Conservation (phyloP, 2,888 invertebrate species). For the Theristus sp. region DNA sequence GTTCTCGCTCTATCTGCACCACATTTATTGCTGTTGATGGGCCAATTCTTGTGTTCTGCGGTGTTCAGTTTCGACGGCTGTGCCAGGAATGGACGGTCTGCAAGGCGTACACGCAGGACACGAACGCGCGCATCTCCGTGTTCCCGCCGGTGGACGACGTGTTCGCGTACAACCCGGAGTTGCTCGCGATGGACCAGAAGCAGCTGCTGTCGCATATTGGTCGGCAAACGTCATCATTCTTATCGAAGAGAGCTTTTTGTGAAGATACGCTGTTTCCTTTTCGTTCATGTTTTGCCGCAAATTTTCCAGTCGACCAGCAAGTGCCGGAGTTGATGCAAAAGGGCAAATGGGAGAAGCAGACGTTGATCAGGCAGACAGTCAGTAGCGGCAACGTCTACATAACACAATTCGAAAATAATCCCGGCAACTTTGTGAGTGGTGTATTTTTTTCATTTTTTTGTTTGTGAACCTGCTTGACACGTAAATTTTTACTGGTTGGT, state of each 20-base stretch:
- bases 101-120: slow-evolving; percentile 27
- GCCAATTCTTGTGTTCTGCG: neutral
- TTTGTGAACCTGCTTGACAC: slow-evolving; percentile 1
- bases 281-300: too few relatives aligned
- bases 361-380: slow-evolving; percentile 24
- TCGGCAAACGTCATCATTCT: slow-evolving; percentile 5
- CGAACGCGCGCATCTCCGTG: slow-evolving; percentile 20
- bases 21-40: neutral
- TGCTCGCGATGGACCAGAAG: slow-evolving; percentile 24
- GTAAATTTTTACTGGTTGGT: neutral
- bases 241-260: too few relatives aligned
- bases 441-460: too few relatives aligned
- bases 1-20: too few relatives aligned
- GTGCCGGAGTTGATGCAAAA: slow-evolving; percentile 21
- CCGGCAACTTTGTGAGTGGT: slow-evolving; percentile 25
- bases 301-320: slow-evolving; percentile 23
- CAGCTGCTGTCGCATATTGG: slow-evolving; percentile 26
- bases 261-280: too few relatives aligned
- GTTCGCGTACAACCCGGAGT: slow-evolving; percentile 26
- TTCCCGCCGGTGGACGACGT: slow-evolving; percentile 30
- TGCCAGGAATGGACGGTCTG: neutral
- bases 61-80: slow-evolving; percentile 6
- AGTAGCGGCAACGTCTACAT: slow-evolving; percentile 26
- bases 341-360: slow-evolving; percentile 24
- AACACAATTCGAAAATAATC: slow-evolving; percentile 29